Percentiles rank a stretch among this genome's conserved stretches.
These are phyloP conservation scores for Pica pica DNA, from an alignment of 2,113 vertebrate species.

Conservation along the genomic window DNA sequence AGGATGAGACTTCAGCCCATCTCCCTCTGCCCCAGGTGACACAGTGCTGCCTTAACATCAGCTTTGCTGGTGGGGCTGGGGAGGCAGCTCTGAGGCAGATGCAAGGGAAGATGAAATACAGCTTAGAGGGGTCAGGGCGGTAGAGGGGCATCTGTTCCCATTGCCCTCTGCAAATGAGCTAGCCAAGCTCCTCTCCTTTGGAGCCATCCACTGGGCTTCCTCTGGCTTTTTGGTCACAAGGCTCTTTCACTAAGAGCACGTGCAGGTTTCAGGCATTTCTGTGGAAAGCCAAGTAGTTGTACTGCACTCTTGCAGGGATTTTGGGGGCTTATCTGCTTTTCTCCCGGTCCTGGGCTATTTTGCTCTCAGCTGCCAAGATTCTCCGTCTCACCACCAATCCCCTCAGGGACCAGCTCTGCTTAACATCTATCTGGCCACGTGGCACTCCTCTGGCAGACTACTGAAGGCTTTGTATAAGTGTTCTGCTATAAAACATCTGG, in stretches of 20 bases:
- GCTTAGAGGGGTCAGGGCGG: rapidly evolving
- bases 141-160: background rate
- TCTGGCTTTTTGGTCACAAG: background rate
- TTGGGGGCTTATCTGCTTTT: background rate
- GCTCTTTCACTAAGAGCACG: background rate
- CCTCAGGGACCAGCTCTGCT: background rate
- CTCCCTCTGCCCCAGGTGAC: rapidly evolving
- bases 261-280: rapidly evolving
- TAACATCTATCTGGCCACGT: background rate
- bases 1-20: background rate
- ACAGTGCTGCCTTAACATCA: background rate
- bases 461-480: background rate
- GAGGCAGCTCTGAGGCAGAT: background rate
- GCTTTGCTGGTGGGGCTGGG: background rate
- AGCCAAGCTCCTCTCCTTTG: background rate
- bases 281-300: background rate
- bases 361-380: background rate
- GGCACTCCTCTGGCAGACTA: background rate
- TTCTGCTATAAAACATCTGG: background rate
- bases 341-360: background rate
- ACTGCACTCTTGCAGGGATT: background rate
- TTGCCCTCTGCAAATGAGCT: rapidly evolving
- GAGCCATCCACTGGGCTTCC: rapidly evolving
- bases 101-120: background rate
- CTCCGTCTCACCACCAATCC: background rate